Base-by-base conservation (phyloP, 2,888 invertebrate genomes). In the Crematogaster levior region DNA sequence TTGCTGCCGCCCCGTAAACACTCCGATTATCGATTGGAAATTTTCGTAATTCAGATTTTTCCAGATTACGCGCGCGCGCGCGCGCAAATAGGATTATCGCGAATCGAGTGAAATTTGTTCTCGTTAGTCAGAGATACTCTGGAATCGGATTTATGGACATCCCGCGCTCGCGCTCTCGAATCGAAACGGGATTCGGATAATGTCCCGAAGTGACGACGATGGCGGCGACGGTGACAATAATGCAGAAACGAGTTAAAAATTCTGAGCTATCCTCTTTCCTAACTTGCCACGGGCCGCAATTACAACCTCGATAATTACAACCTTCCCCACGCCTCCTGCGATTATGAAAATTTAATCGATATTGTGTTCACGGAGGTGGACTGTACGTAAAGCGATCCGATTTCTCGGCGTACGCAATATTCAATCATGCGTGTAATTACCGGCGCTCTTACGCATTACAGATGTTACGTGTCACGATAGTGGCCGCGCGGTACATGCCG, bases 291-390 rank as follows among this genome's bases (percentile, higher is more conserved):
- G 37, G 34, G 4, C 18, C 48, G 18, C 24, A 48, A 61, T 74
- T 61, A 24, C 30, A 24, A 63, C 63, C 51, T 63, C 51, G 74
- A 37, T 61, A 61, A 74, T 27, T n/a, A n/a, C n/a, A 24, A 27
- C 9, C 27, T 37, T 7, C 21, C n/a, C 73, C 43, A 34, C 15
- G 40, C 27, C 37, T 12, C 43, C 30, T 1, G 40, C 66, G 43
- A 46, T 68, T 79, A 79, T 79, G 68, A 79, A 79, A 79, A 79
- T 77, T 65, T 68, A 68, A 77, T 79, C 68, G 30, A 24, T 73
- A 87, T 82, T 81, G 84, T 80, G 86, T 83, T 84, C 85, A 73
- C 82, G 88, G 75, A 83, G 85, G 83, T 88, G 72, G 73, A 85
- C 73, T 72, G 74, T 46, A 77, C 65, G 43, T 24, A 48, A 61